Evolutionary conservation across 2,113 vertebrate genomes (phyloP).

Genomic region (Nipponia nippon): DNA sequence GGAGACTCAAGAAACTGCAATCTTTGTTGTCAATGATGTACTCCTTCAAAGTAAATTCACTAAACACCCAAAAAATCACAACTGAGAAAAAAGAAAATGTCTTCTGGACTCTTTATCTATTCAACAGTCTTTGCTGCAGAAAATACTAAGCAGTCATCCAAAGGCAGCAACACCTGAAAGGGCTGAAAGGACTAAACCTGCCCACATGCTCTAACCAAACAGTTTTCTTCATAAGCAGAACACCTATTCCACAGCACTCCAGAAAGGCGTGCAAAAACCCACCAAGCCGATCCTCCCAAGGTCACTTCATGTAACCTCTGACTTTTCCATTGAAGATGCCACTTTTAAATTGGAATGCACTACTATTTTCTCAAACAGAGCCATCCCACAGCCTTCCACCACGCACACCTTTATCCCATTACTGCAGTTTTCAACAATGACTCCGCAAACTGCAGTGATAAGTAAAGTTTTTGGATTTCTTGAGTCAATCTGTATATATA

Average conservation of each 20-base stretch:
- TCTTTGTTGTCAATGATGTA: neutral
- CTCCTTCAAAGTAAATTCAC: neutral
- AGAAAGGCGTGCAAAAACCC: neutral
- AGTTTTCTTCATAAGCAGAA: neutral
- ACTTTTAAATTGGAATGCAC: neutral
- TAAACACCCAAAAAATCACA: neutral
- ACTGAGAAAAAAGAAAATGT: neutral
- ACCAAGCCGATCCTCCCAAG: neutral
- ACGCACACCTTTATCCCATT: neutral
- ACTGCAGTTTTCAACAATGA: neutral
- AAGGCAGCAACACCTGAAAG: neutral
- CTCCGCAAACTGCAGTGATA: neutral
- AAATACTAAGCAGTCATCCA: neutral
- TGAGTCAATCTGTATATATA: neutral
- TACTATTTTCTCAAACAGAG: neutral
- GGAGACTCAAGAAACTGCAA: neutral
- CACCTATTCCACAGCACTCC: neutral
- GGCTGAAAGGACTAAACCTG: neutral
- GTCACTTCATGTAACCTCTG: neutral
- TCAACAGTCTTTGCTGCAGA: neutral
- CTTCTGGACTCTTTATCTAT: neutral
- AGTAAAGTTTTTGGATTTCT: neutral
- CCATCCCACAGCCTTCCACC: neutral
- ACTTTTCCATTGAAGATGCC: neutral
- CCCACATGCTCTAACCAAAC: neutral